Conservation (phyloP, 2,888 invertebrate genomes). For the Microplitis manilae region DNA sequence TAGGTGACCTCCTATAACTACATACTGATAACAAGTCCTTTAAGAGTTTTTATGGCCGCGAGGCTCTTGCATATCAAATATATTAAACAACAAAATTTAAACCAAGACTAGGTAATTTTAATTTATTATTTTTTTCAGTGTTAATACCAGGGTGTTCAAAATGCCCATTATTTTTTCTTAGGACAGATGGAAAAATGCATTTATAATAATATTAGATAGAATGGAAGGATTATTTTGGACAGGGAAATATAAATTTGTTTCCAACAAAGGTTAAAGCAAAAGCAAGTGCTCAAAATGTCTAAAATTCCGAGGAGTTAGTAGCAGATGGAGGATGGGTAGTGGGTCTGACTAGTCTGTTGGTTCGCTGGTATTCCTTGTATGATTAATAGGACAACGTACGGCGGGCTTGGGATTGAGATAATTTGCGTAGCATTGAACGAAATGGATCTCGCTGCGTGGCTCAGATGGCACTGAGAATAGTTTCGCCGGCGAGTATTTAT, state of each 20-base stretch:
- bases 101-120: neutral
- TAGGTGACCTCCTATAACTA: conserved; percentile 42
- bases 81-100: neutral
- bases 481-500: conserved; percentile 50
- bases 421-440: conserved; percentile 59
- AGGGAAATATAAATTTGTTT: neutral
- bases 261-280: conserved; percentile 5
- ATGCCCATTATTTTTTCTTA: too few relatives aligned
- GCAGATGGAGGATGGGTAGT: too few relatives aligned
- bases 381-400: conserved; percentile 59
- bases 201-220: neutral
- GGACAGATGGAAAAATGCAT: neutral
- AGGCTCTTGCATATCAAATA: conserved; percentile 23
- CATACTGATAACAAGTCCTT: conserved; percentile 45
- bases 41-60: conserved; percentile 27
- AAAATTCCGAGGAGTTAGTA: neutral
- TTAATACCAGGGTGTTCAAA: too few relatives aligned
- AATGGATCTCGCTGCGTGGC: conserved; percentile 54
- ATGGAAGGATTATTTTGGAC: neutral
- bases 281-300: conserved; percentile 8
- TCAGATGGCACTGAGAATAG: conserved; percentile 53
- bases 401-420: conserved; percentile 53
- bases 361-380: conserved; percentile 44
- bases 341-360: conserved; percentile 2
- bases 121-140: neutral